Conservation (phyloP, 2,797 vertebrate genomes). For the Oophaga sylvatica region DNA sequence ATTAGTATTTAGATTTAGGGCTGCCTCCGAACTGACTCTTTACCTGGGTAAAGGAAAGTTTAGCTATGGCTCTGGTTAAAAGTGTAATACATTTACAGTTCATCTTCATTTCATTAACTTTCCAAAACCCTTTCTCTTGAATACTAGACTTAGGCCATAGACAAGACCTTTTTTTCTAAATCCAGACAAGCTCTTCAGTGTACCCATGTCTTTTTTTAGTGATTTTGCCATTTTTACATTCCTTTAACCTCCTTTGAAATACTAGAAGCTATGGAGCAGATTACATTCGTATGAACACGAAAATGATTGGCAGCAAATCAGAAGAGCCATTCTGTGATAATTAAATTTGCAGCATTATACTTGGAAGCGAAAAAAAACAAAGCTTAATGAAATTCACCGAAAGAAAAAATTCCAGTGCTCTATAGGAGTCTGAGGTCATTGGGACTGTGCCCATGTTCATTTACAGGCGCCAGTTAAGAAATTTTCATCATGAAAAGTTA, state of each 20-base stretch:
- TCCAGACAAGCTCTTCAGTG: neutral
- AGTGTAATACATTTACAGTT: neutral
- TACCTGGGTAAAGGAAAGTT: no score
- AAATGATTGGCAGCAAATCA: slow-evolving; percentile 33
- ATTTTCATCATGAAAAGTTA: slow-evolving; percentile 27
- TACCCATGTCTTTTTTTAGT: slow-evolving; percentile 6
- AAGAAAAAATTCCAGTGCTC: slow-evolving; percentile 37
- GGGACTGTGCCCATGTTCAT: slow-evolving; percentile 13
- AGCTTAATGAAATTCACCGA: slow-evolving; percentile 21
- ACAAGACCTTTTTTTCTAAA: neutral
- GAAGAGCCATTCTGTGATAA: slow-evolving; percentile 31
- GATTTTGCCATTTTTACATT: neutral
- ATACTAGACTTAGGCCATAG: neutral
- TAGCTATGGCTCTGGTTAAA: no score
- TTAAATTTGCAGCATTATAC: slow-evolving; percentile 34
- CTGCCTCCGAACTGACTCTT: no score
- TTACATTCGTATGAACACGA: slow-evolving; percentile 14
- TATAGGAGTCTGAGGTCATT: slow-evolving; percentile 15
- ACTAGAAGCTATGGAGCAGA: slow-evolving; percentile 28
- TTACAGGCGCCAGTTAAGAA: neutral
- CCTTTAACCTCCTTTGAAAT: slow-evolving; percentile 35
- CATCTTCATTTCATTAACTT: neutral
- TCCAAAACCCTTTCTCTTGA: neutral
- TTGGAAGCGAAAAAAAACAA: neutral
- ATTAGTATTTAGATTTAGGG: no score